Percentiles rank a stretch among this genome's conserved stretches.
These are phyloP conservation scores for Peromyscus aztecus DNA, from an alignment of 2,797 vertebrate genomes.

Conservation along the genomic window DNA sequence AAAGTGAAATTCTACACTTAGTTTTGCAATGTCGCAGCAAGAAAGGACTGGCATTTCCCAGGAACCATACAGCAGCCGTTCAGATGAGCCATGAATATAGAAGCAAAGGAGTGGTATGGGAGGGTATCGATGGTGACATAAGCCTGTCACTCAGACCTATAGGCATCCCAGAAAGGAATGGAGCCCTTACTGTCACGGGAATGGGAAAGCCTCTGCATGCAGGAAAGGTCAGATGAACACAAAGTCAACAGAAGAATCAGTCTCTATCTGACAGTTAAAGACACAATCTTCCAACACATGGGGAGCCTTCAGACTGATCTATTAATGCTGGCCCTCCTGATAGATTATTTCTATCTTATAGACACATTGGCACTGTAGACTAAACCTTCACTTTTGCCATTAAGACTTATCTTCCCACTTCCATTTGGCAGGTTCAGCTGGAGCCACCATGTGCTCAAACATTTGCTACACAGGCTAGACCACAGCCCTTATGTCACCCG, in stretches of 20 bases:
- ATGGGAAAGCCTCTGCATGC: neutral
- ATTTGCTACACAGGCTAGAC: too few species aligned
- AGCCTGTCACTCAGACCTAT: neutral
- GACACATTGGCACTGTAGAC: neutral
- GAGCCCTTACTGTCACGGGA: neutral
- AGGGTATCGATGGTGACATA: neutral
- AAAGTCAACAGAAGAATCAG: neutral
- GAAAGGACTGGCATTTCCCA: neutral
- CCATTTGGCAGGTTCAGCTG: neutral
- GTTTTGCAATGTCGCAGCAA: neutral
- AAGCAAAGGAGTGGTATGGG: neutral
- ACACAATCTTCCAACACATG: neutral
- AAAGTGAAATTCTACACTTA: fast-evolving
- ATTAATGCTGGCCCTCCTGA: neutral
- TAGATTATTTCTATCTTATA: neutral
- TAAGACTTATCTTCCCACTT: neutral
- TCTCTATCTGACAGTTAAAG: neutral
- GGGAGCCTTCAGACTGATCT: neutral
- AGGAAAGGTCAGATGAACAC: neutral
- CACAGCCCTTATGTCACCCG: neutral
- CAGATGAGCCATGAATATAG: fast-evolving
- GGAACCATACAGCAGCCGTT: too few species aligned
- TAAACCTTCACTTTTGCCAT: neutral
- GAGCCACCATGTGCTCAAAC: neutral
- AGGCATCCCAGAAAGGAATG: neutral